Percentiles rank a stretch among this genome's conserved stretches.
Conservation (phyloP, 2,113 vertebrate species). For the Silurus meridionalis region DNA sequence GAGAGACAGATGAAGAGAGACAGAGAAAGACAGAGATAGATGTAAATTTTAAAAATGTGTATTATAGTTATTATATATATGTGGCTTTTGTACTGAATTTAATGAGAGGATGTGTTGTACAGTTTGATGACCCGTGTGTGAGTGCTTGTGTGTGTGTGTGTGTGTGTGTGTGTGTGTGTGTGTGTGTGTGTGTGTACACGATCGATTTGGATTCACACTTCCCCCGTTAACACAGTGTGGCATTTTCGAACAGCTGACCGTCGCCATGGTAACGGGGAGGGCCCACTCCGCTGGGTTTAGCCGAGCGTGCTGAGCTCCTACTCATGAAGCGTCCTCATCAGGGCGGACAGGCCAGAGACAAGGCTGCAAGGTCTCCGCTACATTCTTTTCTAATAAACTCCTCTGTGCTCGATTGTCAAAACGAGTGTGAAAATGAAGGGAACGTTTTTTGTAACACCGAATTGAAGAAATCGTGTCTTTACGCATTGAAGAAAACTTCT, state of each 20-base stretch:
- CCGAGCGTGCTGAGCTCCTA: constrained; percentile 61
- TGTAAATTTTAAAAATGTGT: too few relatives aligned
- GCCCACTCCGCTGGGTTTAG: constrained; percentile 60
- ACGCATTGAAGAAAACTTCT: background rate
- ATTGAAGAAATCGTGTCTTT: background rate
- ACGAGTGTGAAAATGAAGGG: background rate
- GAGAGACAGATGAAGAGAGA: too few relatives aligned
- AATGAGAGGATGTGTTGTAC: background rate
- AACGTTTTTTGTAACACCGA: too few relatives aligned
- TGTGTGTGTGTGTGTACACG: too few relatives aligned
- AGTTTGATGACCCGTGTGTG: background rate
- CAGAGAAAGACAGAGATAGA: background rate
- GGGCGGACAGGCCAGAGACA: background rate
- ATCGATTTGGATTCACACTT: constrained; percentile 4
- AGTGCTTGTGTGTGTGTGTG: background rate
- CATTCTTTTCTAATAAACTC: background rate
- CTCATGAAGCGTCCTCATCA: constrained; percentile 49
- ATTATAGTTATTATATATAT: too few relatives aligned
- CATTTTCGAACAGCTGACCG: constrained; percentile 51
- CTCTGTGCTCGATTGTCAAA: background rate
- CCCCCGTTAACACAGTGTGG: background rate
- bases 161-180: too few relatives aligned
- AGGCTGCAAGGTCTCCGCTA: background rate
- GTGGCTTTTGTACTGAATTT: background rate
- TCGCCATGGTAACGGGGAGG: constrained; percentile 69